Percentiles rank a stretch among this genome's conserved stretches.
Conservation (phyloP, 2,113 vertebrate species). For the Cygnus atratus region DNA sequence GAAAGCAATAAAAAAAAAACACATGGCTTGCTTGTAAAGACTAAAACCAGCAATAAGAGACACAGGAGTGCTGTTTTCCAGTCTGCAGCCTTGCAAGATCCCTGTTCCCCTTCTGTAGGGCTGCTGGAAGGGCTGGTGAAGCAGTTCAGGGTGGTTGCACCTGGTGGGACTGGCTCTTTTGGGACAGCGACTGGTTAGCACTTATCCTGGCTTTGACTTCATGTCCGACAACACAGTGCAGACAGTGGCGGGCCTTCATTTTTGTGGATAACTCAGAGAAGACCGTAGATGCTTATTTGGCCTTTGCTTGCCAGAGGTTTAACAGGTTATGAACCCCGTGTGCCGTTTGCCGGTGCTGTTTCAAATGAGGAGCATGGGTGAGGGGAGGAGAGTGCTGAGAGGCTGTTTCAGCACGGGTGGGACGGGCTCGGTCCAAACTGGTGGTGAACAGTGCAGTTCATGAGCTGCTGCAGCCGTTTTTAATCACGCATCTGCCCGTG, state of each 20-base stretch:
- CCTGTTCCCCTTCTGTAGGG: not conserved
- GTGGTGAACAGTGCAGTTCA: not conserved
- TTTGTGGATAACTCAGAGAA: not conserved
- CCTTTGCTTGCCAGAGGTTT: not conserved
- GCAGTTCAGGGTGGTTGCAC: not conserved
- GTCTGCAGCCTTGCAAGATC: not conserved
- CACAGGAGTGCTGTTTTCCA: not conserved
- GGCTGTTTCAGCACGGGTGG: not conserved
- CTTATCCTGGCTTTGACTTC: not conserved
- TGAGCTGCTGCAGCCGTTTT: conserved; percentile 3
- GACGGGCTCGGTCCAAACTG: not conserved
- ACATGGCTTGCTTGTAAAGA: not conserved
- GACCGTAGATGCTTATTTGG: not conserved
- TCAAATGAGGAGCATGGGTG: not conserved
- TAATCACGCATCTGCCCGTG: not conserved
- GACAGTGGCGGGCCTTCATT: not conserved
- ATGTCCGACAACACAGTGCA: not conserved
- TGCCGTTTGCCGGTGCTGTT: not conserved
- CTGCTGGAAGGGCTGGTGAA: not conserved
- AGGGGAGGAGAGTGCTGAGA: not conserved
- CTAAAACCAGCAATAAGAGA: not conserved
- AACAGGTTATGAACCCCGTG: not conserved
- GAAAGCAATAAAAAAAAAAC: not conserved
- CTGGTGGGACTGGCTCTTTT: not conserved
- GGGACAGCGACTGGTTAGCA: not conserved